These are phyloP conservation scores for Uloborus diversus DNA, from an alignment of 1,140 invertebrate genomes.

Conservation along the genomic window DNA sequence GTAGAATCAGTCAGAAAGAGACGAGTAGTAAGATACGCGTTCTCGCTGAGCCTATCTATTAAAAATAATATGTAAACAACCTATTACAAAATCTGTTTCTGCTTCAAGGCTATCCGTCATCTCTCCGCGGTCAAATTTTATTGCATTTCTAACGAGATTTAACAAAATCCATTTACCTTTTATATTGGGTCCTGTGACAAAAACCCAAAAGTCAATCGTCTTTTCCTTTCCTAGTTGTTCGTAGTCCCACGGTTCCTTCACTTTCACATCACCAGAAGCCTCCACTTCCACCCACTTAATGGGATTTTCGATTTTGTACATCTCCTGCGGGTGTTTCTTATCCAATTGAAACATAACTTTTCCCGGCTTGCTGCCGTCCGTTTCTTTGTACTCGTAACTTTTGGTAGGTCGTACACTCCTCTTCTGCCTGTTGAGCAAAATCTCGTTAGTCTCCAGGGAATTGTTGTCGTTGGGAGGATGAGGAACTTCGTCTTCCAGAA, in stretches of 20 bases:
- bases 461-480: not conserved
- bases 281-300: conserved; percentile 86
- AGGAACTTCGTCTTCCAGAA: not conserved
- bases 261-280: conserved; percentile 86
- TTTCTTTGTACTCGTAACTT: conserved; percentile 89
- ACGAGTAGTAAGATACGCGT: too few relatives aligned
- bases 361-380: conserved; percentile 87
- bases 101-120: too few relatives aligned
- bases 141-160: too few relatives aligned
- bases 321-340: conserved; percentile 90
- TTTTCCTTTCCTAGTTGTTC: conserved; percentile 95
- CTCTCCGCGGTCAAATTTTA: too few relatives aligned
- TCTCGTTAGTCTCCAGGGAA: not conserved
- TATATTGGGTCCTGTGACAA: conserved; percentile 54
- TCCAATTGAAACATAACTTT: conserved; percentile 88
- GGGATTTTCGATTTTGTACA: conserved; percentile 92
- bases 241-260: conserved; percentile 97
- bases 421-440: conserved; percentile 18
- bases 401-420: conserved; percentile 89
- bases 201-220: conserved; percentile 94
- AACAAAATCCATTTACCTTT: conserved; percentile 57
- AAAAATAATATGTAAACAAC: too few relatives aligned
- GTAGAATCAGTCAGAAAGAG: too few relatives aligned
- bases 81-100: too few relatives aligned
- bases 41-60: too few relatives aligned